These are phyloP conservation scores for Blera fallax DNA, from an alignment of 2,888 invertebrate genomes.

Conservation along the genomic window DNA sequence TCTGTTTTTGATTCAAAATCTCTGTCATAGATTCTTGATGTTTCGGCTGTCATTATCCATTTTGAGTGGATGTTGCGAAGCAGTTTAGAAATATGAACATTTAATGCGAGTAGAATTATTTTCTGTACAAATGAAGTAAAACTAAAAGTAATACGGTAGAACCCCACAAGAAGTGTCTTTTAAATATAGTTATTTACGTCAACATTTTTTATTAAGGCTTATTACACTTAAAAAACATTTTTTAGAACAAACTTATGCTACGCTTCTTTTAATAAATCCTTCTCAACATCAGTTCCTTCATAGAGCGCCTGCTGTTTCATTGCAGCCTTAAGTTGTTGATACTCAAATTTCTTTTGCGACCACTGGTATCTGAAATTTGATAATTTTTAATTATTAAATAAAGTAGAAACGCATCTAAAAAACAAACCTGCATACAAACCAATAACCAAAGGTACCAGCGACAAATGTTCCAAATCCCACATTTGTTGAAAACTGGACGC, in stretches of 20 bases:
- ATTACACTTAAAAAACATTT: not conserved
- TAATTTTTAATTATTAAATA: not conserved
- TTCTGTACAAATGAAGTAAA: too few relatives aligned
- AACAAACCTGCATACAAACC: constrained; percentile 84
- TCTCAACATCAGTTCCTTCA: constrained; percentile 85
- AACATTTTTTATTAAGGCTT: not conserved
- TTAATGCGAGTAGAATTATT: too few relatives aligned
- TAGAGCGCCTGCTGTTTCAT: constrained; percentile 84
- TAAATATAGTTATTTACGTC: not conserved
- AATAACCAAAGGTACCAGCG: constrained; percentile 86
- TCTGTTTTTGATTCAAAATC: too few relatives aligned
- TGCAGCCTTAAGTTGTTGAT: constrained; percentile 85
- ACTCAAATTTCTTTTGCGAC: constrained; percentile 86
- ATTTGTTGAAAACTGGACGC: constrained; percentile 85
- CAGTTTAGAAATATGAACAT: too few relatives aligned
- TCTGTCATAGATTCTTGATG: too few relatives aligned
- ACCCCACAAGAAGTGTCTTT: too few relatives aligned
- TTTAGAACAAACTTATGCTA: not conserved
- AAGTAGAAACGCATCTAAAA: not conserved
- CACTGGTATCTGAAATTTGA: constrained; percentile 84
- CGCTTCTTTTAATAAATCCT: constrained; percentile 73
- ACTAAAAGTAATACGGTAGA: too few relatives aligned
- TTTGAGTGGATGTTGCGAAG: too few relatives aligned
- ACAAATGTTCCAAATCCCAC: constrained; percentile 86
- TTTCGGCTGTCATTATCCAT: too few relatives aligned